Percentiles rank a stretch among this genome's conserved stretches.
These are phyloP conservation scores for Trachymyrmex septentrionalis DNA, from an alignment of 1,140 invertebrate genomes.

Conservation along the genomic window DNA sequence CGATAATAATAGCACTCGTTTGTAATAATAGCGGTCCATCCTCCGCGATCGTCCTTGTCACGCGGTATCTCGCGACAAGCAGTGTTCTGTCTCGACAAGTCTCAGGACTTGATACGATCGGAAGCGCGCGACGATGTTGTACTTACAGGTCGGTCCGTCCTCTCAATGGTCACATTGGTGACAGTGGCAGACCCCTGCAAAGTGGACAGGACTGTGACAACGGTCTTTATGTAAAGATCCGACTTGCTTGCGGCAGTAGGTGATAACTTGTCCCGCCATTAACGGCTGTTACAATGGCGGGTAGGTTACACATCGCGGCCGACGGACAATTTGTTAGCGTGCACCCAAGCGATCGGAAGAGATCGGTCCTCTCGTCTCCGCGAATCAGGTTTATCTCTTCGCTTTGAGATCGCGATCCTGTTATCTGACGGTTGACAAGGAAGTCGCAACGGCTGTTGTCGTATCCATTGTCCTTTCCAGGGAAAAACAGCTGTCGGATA, in stretches of 20 bases:
- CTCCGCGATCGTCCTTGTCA: constrained; percentile 63
- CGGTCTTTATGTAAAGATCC: constrained; percentile 66
- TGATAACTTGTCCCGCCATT: constrained; percentile 64
- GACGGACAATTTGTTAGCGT: constrained; percentile 65
- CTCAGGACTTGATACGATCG: constrained; percentile 64
- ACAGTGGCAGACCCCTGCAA: constrained; percentile 61
- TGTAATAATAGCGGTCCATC: constrained; percentile 17
- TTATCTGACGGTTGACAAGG: constrained; percentile 43
- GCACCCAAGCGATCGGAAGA: constrained; percentile 12
- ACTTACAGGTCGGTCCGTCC: background rate
- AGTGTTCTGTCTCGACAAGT: constrained; percentile 37
- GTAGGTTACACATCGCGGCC: constrained; percentile 56
- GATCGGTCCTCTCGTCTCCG: background rate
- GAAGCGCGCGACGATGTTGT: constrained; percentile 18
- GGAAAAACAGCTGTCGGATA: constrained; percentile 37
- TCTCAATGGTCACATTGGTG: background rate
- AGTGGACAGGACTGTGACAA: constrained; percentile 44
- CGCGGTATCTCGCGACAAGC: constrained; percentile 19
- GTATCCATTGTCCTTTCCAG: constrained; percentile 23
- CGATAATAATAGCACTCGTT: constrained; percentile 55
- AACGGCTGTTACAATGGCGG: constrained; percentile 58
- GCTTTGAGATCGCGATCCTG: constrained; percentile 25
- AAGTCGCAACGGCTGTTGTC: constrained; percentile 38
- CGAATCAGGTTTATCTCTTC: background rate
- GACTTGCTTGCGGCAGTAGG: constrained; percentile 27